Conservation (phyloP, 2,113 vertebrate species). For the Pomatostomus ruficeps region DNA sequence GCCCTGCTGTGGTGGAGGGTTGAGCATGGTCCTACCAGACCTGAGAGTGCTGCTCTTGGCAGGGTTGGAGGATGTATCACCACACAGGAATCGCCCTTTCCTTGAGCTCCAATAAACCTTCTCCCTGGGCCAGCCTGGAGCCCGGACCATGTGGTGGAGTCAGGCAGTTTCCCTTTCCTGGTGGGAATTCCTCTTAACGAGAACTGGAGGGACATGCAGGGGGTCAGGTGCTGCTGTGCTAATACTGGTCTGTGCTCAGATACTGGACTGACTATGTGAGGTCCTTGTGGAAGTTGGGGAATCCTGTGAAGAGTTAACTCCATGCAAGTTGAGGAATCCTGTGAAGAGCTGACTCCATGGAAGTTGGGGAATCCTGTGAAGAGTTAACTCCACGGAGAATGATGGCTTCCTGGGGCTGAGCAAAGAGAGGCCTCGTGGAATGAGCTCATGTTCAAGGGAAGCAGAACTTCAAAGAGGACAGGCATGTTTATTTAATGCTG, state of each 20-base stretch:
- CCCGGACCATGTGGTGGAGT: neutral
- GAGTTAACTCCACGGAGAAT: neutral
- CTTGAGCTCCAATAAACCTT: neutral
- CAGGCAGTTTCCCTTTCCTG: neutral
- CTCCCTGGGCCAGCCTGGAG: neutral
- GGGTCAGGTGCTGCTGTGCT: neutral
- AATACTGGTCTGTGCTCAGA: neutral
- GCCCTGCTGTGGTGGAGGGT: neutral
- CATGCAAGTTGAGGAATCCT: neutral
- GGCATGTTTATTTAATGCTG: conserved; percentile 22
- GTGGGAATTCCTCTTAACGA: neutral
- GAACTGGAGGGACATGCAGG: rapidly evolving
- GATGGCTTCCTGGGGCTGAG: neutral
- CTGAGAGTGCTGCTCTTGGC: neutral
- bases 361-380: neutral
- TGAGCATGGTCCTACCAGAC: neutral
- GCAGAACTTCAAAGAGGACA: conserved; percentile 28
- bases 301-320: neutral
- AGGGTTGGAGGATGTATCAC: neutral
- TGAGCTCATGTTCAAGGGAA: conserved; percentile 26
- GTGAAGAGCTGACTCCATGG: neutral
- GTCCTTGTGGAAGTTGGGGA: neutral
- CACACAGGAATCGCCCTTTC: neutral
- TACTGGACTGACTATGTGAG: rapidly evolving
- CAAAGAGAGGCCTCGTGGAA: neutral